Base-by-base conservation (phyloP, 2,888 invertebrate species). In the Metellina segmentata region DNA sequence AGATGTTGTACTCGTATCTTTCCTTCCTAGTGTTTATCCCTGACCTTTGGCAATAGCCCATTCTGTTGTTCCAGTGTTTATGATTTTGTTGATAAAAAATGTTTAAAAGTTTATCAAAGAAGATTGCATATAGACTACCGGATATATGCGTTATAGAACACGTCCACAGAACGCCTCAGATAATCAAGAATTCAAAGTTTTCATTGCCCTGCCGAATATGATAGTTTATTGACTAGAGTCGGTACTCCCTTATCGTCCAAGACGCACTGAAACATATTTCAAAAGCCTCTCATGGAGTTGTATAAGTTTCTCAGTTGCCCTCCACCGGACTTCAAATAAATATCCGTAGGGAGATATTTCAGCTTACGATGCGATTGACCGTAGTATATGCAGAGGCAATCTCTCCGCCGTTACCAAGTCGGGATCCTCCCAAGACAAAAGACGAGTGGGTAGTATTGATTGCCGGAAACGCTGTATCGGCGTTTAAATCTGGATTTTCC, bases 401-500 rank as follows among this genome's bases (percentile, higher is more conserved):
- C 61, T 61, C 61, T 7, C 9, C 7, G 61, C 61, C 11, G 5
- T 61, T 61, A 8, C 61, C 7, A 11, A 34, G 34, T 34, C 34
- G 34, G 4, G 34, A 34, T 34, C 34, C 34, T 34, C 34, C 34
- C 34, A 34, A 61, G 61, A 61, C 61, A 61, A 61, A 61, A 16
- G 61, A 16, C 34, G 34, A 34, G 34, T 16, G 69, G 2, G 11
- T 0, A 13, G 69, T 9, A 72, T 72, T 72, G 20, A 72, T 19
- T 72, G 9, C 34, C 11, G 20, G 34, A 34, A 34, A 34, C 34
- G 34, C 79, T 20, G 34, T 61, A 61, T 61, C 20, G 19, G 20
- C 79, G 53, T 79, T 79, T 79, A 34, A 61, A 69, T 61, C 61
- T 20, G 61, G 61, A 53, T 49, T 20, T 49, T 34, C 16, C 79